Evolutionary conservation across 2,888 invertebrate genomes (phyloP).

Genomic region (Alloplasta piceator): DNA sequence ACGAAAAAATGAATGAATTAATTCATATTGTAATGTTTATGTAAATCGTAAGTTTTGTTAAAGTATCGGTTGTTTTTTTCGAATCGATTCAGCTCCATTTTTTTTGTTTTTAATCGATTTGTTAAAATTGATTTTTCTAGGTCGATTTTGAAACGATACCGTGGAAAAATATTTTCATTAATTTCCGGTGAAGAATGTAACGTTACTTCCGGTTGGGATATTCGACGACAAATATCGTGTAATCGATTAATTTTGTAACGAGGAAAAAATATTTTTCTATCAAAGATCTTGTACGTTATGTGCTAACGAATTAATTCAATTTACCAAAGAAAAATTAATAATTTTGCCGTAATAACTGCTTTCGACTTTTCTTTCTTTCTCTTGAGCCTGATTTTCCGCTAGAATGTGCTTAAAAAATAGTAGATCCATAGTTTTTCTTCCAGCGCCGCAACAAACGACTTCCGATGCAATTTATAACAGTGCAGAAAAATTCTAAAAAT

Average conservation of each 20-base stretch:
- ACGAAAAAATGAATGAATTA: slow-evolving; percentile 1
- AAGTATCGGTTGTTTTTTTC: background rate
- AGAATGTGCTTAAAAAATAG: background rate
- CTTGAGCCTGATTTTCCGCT: background rate
- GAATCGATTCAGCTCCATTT: slow-evolving; percentile 19
- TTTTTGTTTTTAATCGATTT: slow-evolving; percentile 17
- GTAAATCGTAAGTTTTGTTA: background rate
- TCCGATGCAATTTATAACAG: slow-evolving; percentile 12
- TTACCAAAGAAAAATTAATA: background rate
- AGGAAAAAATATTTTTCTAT: slow-evolving; percentile 21
- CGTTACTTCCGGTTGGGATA: background rate
- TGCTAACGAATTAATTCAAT: background rate
- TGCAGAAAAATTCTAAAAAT: background rate
- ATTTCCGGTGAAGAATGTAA: no score
- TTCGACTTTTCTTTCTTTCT: background rate
- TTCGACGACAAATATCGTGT: background rate
- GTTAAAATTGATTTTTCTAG: slow-evolving; percentile 20
- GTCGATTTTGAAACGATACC: slow-evolving; percentile 8
- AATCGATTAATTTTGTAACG: slow-evolving; percentile 12
- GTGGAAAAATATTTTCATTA: background rate
- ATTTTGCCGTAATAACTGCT: background rate
- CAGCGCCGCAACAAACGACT: background rate
- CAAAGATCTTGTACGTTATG: background rate
- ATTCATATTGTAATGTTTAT: no score
- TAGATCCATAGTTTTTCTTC: background rate